Evolutionary conservation across 2,888 invertebrate genomes (phyloP).

Genomic region (Drosophila hamatofila): DNA sequence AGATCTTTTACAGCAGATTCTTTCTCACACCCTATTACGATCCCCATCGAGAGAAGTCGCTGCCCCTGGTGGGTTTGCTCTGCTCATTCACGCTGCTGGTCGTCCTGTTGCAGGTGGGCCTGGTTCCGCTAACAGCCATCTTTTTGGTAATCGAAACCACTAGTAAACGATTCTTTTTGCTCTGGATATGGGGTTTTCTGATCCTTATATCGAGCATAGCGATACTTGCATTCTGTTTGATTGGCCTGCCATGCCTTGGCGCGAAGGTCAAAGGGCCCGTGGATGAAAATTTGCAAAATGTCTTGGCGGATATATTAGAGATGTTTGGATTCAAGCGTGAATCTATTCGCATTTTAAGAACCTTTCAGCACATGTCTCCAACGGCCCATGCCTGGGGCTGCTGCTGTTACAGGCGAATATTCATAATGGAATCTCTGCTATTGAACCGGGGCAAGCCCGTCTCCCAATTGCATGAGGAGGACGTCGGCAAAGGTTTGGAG

Average conservation of each 20-base stretch:
- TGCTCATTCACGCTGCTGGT: slow-evolving; percentile 46
- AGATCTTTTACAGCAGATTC: slow-evolving; percentile 48
- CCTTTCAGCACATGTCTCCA: slow-evolving; percentile 21
- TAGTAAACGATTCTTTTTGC: slow-evolving; percentile 25
- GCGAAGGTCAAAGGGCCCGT: slow-evolving; percentile 7
- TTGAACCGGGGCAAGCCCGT: slow-evolving; percentile 30
- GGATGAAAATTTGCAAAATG: background rate
- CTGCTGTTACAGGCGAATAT: slow-evolving; percentile 37
- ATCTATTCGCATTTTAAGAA: slow-evolving; percentile 32
- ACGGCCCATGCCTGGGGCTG: slow-evolving; percentile 48
- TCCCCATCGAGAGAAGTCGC: slow-evolving; percentile 13
- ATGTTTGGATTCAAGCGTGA: slow-evolving; percentile 15
- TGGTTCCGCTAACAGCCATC: slow-evolving; percentile 54
- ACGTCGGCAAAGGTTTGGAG: slow-evolving; percentile 45
- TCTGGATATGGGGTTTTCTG: slow-evolving; percentile 50
- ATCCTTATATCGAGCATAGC: slow-evolving; percentile 2
- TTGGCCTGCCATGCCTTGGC: slow-evolving; percentile 50
- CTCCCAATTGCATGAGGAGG: slow-evolving; percentile 27
- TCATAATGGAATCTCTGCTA: slow-evolving; percentile 47
- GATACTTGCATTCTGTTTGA: background rate
- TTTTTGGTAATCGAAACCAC: slow-evolving; percentile 40
- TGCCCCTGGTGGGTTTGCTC: slow-evolving; percentile 55
- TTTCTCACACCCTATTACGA: slow-evolving; percentile 43
- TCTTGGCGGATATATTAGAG: slow-evolving; percentile 11
- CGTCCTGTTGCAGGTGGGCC: slow-evolving; percentile 49